A percentile compares a stretch with the other conserved stretches of the same genome.
These are phyloP conservation scores for Gallinago stenura DNA, from an alignment of 2,797 vertebrate genomes.

Conservation along the genomic window DNA sequence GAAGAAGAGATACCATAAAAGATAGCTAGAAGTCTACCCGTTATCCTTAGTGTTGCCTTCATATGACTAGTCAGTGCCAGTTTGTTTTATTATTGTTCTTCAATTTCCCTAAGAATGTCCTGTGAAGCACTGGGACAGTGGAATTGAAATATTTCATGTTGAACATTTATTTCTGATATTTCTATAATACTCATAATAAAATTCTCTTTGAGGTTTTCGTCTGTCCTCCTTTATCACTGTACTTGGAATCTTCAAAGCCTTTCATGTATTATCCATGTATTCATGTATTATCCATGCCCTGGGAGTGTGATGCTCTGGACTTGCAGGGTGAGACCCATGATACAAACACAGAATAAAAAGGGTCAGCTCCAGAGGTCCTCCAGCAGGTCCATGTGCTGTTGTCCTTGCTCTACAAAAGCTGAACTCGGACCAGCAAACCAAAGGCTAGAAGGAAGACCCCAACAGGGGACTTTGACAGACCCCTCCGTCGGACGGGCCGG, in stretches of 20 bases:
- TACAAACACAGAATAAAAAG: neutral
- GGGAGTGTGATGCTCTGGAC: rapidly evolving
- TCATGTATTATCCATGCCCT: conserved; percentile 52
- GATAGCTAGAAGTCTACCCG: neutral
- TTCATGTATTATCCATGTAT: conserved; percentile 57
- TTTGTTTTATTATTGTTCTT: conserved; percentile 27
- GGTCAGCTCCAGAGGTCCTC: neutral
- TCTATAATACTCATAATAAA: conserved; percentile 16
- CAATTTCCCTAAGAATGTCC: neutral
- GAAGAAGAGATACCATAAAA: neutral
- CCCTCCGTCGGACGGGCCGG: neutral
- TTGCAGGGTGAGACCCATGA: neutral
- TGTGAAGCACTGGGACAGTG: neutral
- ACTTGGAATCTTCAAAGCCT: conserved; percentile 39
- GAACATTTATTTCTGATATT: conserved; percentile 28
- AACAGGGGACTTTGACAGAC: neutral
- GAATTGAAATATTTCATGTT: neutral
- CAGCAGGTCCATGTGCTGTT: neutral
- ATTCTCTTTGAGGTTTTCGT: conserved; percentile 54
- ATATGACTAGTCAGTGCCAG: neutral
- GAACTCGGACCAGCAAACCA: neutral
- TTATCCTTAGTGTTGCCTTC: conserved; percentile 4
- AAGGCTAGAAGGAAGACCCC: neutral
- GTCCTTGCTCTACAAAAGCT: neutral
- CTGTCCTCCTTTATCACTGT: neutral